phyloP scores from a whole-genome alignment of 2,797 vertebrate species.

The Gadopsis marmoratus region DNA sequence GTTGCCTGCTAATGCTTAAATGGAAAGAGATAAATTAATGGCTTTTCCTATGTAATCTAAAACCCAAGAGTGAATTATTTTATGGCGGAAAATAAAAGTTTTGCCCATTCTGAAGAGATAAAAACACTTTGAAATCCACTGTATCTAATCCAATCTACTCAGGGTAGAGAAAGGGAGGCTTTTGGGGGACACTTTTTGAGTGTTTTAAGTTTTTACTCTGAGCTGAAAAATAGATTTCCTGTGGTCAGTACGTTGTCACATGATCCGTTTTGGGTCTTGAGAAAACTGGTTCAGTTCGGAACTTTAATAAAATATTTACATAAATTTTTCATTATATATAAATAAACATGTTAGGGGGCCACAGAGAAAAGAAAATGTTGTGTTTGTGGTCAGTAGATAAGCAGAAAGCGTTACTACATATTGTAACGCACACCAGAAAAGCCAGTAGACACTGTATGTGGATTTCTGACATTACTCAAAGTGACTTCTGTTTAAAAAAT shows the following conservation, averaged over 20 bases:
- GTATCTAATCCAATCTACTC: slow-evolving; percentile 11
- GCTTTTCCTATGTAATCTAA: slow-evolving; percentile 33
- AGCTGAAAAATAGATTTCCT: slow-evolving; percentile 5
- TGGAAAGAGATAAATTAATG: slow-evolving; percentile 39
- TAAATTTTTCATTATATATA: neutral
- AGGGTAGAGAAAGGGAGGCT: neutral
- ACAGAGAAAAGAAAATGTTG: neutral
- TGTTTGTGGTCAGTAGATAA: neutral
- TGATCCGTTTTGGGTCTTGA: neutral
- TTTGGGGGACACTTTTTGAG: neutral
- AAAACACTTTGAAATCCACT: slow-evolving; percentile 18
- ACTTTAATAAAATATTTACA: neutral
- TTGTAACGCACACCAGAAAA: neutral
- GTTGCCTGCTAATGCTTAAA: slow-evolving; percentile 21
- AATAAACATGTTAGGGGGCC: neutral
- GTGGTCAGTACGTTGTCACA: neutral
- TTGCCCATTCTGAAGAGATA: neutral
- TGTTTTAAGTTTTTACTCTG: slow-evolving; percentile 5
- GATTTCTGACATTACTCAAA: slow-evolving; percentile 32
- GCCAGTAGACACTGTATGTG: neutral
- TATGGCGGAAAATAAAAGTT: slow-evolving; percentile 2
- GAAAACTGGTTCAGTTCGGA: neutral
- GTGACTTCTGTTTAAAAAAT: slow-evolving; percentile 58
- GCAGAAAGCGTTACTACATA: neutral
- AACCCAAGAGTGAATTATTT: slow-evolving; percentile 27